These are phyloP conservation scores for Paguma larvata DNA, from an alignment of 2,797 vertebrate species.

Conservation along the genomic window DNA sequence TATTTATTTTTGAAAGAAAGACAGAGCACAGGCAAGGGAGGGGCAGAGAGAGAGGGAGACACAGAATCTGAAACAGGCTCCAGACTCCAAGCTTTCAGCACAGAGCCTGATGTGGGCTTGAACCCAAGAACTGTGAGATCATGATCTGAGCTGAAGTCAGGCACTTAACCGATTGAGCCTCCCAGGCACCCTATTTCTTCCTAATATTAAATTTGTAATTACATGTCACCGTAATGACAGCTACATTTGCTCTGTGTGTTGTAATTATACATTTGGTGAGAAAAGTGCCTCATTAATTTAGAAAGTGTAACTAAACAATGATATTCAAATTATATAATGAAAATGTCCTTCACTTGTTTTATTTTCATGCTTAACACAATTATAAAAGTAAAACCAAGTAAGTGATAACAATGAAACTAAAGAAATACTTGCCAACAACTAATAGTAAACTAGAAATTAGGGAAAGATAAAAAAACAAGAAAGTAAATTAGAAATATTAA, in stretches of 20 bases:
- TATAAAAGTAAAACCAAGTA: not conserved
- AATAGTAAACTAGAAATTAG: constrained; percentile 21
- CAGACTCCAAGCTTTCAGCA: no score
- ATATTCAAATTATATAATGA: constrained; percentile 34
- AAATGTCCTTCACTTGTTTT: not conserved
- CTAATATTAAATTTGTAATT: not conserved
- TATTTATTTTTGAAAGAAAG: no score
- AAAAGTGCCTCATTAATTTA: not conserved
- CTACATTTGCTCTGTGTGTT: not conserved
- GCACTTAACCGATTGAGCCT: no score
- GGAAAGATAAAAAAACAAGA: not conserved
- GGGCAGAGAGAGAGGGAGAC: no score
- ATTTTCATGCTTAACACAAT: constrained; percentile 36
- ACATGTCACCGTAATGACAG: constrained; percentile 47
- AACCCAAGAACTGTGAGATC: no score
- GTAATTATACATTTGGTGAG: constrained; percentile 48
- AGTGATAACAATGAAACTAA: not conserved
- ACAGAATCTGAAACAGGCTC: no score
- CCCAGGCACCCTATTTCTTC: no score
- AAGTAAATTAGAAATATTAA: not conserved
- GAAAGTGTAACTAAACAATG: not conserved
- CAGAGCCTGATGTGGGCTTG: no score
- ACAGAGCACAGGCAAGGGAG: no score
- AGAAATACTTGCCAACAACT: not conserved
- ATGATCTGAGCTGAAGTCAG: no score